Evolutionary conservation across 2,797 vertebrate genomes (phyloP).

Genomic region (Rhinogobio ventralis): DNA sequence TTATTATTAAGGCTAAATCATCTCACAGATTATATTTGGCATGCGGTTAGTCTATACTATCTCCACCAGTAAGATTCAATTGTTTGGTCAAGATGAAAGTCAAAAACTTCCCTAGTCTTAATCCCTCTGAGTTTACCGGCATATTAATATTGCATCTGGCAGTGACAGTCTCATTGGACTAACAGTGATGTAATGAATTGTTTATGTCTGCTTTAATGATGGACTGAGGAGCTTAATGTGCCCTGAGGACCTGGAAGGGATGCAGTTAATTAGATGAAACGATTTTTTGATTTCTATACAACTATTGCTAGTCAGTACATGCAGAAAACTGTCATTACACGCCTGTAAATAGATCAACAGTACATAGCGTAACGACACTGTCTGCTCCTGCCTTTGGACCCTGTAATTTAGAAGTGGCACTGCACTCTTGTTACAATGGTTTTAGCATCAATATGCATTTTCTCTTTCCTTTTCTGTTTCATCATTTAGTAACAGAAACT

Average conservation of each 20-base stretch:
- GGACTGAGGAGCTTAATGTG: slow-evolving; percentile 81
- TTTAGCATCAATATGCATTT: slow-evolving; percentile 5
- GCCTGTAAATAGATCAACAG: slow-evolving; percentile 21
- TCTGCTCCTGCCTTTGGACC: slow-evolving; percentile 13
- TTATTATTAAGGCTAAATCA: not conserved
- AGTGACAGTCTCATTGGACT: slow-evolving; percentile 80
- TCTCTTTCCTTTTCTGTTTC: not conserved
- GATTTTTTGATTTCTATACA: slow-evolving; percentile 43
- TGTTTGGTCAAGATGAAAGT: slow-evolving; percentile 68
- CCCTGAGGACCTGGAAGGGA: slow-evolving; percentile 42
- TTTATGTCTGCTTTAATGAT: slow-evolving; percentile 84
- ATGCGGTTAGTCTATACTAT: not conserved
- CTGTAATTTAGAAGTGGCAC: slow-evolving; percentile 12
- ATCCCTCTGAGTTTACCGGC: slow-evolving; percentile 75
- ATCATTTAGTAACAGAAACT: not conserved
- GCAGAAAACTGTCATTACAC: slow-evolving; percentile 39
- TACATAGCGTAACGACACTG: slow-evolving; percentile 15
- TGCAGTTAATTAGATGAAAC: slow-evolving; percentile 48
- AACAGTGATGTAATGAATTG: slow-evolving; percentile 83
- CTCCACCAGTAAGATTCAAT: slow-evolving; percentile 21
- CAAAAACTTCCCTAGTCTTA: slow-evolving; percentile 70
- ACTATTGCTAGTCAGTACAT: slow-evolving; percentile 31
- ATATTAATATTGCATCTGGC: slow-evolving; percentile 78
- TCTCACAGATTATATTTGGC: not conserved
- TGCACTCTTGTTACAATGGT: not conserved